phyloP scores from a whole-genome alignment of 2,113 vertebrate genomes.

The Nannospalax galili region DNA sequence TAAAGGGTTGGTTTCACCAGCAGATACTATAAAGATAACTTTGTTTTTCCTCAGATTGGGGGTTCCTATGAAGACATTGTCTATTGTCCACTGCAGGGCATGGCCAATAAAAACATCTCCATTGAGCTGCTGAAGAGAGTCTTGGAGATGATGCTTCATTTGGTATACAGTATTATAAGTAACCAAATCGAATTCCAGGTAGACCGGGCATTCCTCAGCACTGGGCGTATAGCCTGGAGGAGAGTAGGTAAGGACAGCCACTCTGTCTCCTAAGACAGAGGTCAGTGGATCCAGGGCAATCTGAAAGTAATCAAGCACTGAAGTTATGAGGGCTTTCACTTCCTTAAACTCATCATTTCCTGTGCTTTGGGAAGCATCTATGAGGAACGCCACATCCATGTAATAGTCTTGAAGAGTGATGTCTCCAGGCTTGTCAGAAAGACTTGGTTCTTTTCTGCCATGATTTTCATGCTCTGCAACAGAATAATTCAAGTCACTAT shows the following conservation, averaged over 20 bases:
- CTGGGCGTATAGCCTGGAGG: slow-evolving; percentile 57
- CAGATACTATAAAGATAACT: slow-evolving; percentile 81
- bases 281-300: slow-evolving; percentile 63
- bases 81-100: slow-evolving; percentile 80
- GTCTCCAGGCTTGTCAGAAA: neutral
- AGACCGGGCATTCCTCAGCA: slow-evolving; percentile 64
- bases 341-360: slow-evolving; percentile 67
- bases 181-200: slow-evolving; percentile 83
- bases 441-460: slow-evolving; percentile 42
- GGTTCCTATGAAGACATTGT: slow-evolving; percentile 78
- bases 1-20: slow-evolving; percentile 70
- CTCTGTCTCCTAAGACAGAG: slow-evolving; percentile 74
- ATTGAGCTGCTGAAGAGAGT: slow-evolving; percentile 65
- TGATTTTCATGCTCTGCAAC: slow-evolving; percentile 67
- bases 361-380: slow-evolving; percentile 77
- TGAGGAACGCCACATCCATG: slow-evolving; percentile 82
- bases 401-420: slow-evolving; percentile 56
- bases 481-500: slow-evolving; percentile 66
- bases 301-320: slow-evolving; percentile 78
- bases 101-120: slow-evolving; percentile 73
- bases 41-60: slow-evolving; percentile 76
- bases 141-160: slow-evolving; percentile 80
- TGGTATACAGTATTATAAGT: slow-evolving; percentile 61
- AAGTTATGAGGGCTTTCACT: slow-evolving; percentile 72
- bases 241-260: slow-evolving; percentile 79